Conservation (phyloP, 2,888 invertebrate genomes). For the Cosmorhoe ocellata region DNA sequence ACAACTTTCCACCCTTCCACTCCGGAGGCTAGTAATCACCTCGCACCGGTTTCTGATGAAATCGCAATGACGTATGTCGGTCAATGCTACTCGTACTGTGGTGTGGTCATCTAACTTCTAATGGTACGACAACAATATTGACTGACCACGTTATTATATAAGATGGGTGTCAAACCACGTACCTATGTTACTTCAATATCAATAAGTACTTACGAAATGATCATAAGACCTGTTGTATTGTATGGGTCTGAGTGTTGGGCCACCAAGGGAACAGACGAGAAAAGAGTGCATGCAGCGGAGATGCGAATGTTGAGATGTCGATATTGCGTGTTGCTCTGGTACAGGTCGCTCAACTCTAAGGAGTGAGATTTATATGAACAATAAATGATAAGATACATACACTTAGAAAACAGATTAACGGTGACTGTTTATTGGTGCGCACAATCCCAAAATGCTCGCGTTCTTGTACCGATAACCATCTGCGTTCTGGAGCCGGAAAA, state of each 20-base stretch:
- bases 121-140: conserved; percentile 6
- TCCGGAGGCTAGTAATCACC: conserved; percentile 19
- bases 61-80: conserved; percentile 50
- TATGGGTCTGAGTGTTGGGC: no score
- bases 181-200: no score
- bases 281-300: no score
- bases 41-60: conserved; percentile 26
- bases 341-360: conserved; percentile 16
- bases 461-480: no score
- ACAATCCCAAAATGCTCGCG: no score
- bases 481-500: no score
- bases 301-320: no score
- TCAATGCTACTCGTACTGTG: conserved; percentile 61
- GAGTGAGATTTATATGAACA: conserved; percentile 10
- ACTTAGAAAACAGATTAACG: conserved; percentile 1
- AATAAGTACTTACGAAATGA: no score
- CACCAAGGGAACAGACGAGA: no score
- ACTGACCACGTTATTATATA: conserved; percentile 8
- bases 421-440: neutral
- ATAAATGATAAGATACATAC: conserved; percentile 40
- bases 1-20: conserved; percentile 24
- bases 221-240: no score
- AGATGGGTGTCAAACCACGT: neutral
- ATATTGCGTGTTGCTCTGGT: conserved; percentile 2
- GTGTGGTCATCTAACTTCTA: conserved; percentile 57